Percentiles rank a stretch among this genome's conserved stretches.
phyloP scores from a whole-genome alignment of 2,888 invertebrate species.

The Digitonthophagus gazella region DNA sequence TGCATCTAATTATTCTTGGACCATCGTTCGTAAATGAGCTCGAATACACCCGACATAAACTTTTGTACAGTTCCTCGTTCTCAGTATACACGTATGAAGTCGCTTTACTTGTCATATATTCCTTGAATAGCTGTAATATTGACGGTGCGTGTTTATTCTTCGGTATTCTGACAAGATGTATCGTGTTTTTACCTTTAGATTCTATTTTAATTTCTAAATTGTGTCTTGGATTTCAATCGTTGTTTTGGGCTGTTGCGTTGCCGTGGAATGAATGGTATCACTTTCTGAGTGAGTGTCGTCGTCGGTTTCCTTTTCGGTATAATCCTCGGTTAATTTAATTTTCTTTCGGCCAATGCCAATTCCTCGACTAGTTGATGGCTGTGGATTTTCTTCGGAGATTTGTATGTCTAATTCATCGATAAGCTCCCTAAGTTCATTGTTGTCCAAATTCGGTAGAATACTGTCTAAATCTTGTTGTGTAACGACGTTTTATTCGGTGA shows the following conservation, averaged over 20 bases:
- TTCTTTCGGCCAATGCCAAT: neutral
- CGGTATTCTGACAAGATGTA: conserved; percentile 10
- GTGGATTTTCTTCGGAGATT: neutral
- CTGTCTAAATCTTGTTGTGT: too few relatives aligned
- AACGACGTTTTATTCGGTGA: too few relatives aligned
- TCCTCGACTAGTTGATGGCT: neutral
- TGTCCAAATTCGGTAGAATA: conserved; percentile 9
- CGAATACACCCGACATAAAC: too few relatives aligned
- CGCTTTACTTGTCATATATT: neutral
- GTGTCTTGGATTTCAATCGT: conserved; percentile 16
- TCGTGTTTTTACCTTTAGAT: neutral
- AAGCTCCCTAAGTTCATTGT: conserved; percentile 5
- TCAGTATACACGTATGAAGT: conserved; percentile 1
- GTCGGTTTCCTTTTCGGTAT: neutral
- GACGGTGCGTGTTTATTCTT: neutral
- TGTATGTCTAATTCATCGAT: conserved; percentile 4
- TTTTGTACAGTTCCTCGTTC: conserved; percentile 1
- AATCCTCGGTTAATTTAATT: neutral
- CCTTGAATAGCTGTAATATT: neutral
- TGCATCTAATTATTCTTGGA: conserved; percentile 10
- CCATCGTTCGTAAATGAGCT: neutral
- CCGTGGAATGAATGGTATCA: conserved; percentile 5
- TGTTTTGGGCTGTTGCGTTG: conserved; percentile 7
- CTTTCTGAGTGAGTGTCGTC: neutral
- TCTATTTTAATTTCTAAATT: conserved; percentile 9